Base-by-base conservation (phyloP, 2,113 vertebrate species). In the Oryzias javanicus region DNA sequence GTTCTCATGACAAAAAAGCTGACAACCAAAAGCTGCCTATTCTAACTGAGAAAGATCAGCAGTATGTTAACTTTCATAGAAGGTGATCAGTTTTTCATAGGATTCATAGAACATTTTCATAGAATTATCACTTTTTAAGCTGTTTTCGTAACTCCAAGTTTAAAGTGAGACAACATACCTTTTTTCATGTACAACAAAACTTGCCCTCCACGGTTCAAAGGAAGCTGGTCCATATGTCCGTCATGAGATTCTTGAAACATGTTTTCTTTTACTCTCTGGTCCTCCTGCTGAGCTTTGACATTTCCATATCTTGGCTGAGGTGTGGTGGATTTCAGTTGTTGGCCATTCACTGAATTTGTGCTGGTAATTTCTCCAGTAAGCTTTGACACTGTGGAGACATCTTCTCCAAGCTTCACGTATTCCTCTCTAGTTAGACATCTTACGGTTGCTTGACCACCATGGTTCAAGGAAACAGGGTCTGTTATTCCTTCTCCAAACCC, bases 21-120 rank as follows among this genome's bases (percentile, higher is more conserved):
- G 69, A 69, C 74, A 65, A 22, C 22, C 22, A 22, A 22, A 42
- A 57, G 64, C 59, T 67, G 70, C 72, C 47, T 42, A 72, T 87
- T 87, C 81, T 79, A 61, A 25, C 22, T 1, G 60, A 57, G 54
- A 58, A 1, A 83, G 70, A 82, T 85, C 79, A 80, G 74, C 68
- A 65, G 56, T 56, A 73, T 63, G 52, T 19, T 6, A 6, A 27
- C 25, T 27, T 27, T 27, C 25, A 27, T 6, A 6, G 25, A 5
- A 27, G 25, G 25, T 27, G 25, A 27, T 27, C 25, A 3, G 4
- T 27, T 27, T 10, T 42, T 25, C 46, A 66, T 17, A 45, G 56
- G 20, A 44, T 53, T 46, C 62, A 63, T 12, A 3, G 8, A 35
- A 35, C 73, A 78, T 60, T 49, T 74, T 76, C 55, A 62, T 41